Evolutionary conservation across 2,888 invertebrate genomes (phyloP).

Genomic region (Torymus texanus): DNA sequence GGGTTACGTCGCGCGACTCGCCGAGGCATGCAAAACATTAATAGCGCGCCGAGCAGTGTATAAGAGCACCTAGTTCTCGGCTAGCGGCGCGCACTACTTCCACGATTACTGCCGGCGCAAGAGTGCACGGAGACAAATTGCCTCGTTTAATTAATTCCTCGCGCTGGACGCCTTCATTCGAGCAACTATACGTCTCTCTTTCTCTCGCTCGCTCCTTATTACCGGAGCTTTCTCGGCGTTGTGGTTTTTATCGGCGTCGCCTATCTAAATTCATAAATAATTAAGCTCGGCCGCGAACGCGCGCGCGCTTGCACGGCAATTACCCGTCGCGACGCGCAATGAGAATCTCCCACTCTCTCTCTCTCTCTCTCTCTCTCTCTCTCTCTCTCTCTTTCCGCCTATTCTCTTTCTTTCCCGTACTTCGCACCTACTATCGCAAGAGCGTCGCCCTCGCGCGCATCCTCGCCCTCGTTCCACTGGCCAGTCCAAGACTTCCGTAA

Average conservation of each 20-base stretch:
- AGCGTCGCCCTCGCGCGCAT: too few relatives aligned
- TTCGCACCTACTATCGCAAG: too few relatives aligned
- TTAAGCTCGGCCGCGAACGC: constrained; percentile 37
- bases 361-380: background rate
- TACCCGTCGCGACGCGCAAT: background rate
- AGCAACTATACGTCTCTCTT: background rate
- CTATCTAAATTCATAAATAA: constrained; percentile 57
- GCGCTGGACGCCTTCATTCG: constrained; percentile 48
- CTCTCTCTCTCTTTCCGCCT: background rate
- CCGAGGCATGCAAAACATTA: too few relatives aligned
- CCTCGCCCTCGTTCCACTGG: too few relatives aligned
- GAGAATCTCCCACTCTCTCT: constrained; percentile 6
- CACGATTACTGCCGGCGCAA: too few relatives aligned
- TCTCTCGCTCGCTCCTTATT: constrained; percentile 28
- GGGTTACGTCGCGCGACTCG: too few relatives aligned
- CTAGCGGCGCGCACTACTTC: too few relatives aligned
- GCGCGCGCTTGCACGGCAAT: background rate
- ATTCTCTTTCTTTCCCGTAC: background rate
- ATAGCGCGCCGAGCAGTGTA: too few relatives aligned
- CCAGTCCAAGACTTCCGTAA: too few relatives aligned
- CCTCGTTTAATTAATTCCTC: constrained; percentile 52
- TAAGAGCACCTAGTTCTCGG: too few relatives aligned
- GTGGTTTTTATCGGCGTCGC: constrained; percentile 39
- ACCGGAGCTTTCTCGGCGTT: constrained; percentile 39
- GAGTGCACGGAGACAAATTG: constrained; percentile 42